Conservation (phyloP, 2,113 vertebrate genomes). For the Bos indicus region DNA sequence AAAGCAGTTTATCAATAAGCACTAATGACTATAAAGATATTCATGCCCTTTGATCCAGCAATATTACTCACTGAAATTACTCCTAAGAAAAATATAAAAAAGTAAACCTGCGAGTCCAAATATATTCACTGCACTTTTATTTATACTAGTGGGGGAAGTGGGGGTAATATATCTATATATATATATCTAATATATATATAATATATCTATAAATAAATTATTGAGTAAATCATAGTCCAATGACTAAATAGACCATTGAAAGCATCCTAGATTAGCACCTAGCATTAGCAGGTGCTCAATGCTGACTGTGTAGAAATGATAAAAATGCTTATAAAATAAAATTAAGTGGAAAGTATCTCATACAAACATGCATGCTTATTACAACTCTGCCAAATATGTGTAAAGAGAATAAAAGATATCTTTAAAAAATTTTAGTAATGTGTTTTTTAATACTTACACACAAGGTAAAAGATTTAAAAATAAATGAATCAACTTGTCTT, state of each 20-base stretch:
- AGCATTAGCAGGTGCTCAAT: background rate
- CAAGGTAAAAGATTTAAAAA: background rate
- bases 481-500: background rate
- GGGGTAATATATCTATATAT: background rate
- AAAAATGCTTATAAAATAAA: slow-evolving; percentile 31
- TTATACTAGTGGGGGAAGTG: background rate
- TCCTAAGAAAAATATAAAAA: slow-evolving; percentile 5
- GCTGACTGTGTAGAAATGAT: background rate
- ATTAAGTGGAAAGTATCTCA: background rate
- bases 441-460: background rate
- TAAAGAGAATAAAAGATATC: background rate
- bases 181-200: background rate
- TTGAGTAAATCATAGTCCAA: background rate
- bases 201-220: background rate
- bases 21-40: slow-evolving; percentile 7
- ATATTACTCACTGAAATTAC: slow-evolving; percentile 33
- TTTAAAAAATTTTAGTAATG: background rate
- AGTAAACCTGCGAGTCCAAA: background rate
- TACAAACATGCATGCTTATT: background rate
- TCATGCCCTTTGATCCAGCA: background rate
- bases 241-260: background rate
- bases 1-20: slow-evolving; percentile 16
- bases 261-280: background rate
- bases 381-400: background rate
- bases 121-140: background rate